Evolutionary conservation across 2,797 vertebrate species (phyloP).

Genomic region (Acropternis orthonyx): DNA sequence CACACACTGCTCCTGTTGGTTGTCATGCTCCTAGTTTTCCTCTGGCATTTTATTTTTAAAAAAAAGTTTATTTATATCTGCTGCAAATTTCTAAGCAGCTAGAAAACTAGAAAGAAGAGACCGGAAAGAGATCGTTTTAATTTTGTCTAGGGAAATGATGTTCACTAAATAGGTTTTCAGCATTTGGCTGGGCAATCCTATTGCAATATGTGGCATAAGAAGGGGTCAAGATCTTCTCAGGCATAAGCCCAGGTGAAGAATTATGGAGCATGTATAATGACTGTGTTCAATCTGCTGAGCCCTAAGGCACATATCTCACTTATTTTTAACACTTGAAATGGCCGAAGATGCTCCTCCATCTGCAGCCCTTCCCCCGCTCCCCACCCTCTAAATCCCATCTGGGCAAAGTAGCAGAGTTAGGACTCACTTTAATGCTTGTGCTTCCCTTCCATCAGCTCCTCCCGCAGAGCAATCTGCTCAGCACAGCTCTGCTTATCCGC

Average conservation of each 20-base stretch:
- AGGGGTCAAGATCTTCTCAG: conserved; percentile 21
- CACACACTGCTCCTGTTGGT: neutral
- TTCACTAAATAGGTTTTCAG: neutral
- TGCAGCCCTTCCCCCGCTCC: conserved; percentile 43
- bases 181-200: conserved; percentile 36
- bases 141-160: neutral
- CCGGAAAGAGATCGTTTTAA: neutral
- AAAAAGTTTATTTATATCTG: neutral
- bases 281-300: conserved; percentile 53
- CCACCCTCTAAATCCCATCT: conserved; percentile 35
- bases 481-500: neutral
- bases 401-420: conserved; percentile 29
- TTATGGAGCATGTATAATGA: conserved; percentile 14
- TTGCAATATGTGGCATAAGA: conserved; percentile 7
- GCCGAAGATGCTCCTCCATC: conserved; percentile 48
- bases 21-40: neutral
- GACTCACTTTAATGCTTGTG: neutral
- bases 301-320: conserved; percentile 61
- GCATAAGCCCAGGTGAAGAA: conserved; percentile 48
- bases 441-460: neutral
- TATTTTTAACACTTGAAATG: conserved; percentile 57
- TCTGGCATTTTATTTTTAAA: neutral
- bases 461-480: neutral
- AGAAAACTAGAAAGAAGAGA: neutral
- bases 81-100: neutral